phyloP scores from a whole-genome alignment of 2,797 vertebrate genomes.

The Sebastes matsubarae region DNA sequence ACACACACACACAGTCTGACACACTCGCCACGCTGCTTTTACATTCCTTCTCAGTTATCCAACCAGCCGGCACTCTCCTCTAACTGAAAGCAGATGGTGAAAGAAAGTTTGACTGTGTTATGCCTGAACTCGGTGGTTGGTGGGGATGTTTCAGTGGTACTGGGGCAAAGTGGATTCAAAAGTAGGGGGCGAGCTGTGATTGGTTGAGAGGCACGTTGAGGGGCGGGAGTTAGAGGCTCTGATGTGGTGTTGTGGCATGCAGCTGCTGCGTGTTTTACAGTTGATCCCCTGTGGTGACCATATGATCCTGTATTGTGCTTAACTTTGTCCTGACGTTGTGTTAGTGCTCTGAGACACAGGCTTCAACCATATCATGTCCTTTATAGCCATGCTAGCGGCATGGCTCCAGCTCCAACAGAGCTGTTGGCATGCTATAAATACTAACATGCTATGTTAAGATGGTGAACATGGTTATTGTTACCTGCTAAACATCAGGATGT shows the following conservation, averaged over 20 bases:
- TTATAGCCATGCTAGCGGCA: background rate
- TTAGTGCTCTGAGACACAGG: background rate
- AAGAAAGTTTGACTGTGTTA: constrained; percentile 41
- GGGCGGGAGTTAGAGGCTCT: constrained; percentile 15
- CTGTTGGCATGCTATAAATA: background rate
- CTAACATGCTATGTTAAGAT: background rate
- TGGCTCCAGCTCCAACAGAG: background rate
- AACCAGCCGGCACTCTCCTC: constrained; percentile 13
- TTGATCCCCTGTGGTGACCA: constrained; percentile 38
- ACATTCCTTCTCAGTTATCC: constrained; percentile 65
- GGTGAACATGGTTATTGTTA: too few species aligned
- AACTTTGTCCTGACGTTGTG: background rate
- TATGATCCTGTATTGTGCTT: background rate
- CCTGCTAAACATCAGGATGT: too few species aligned
- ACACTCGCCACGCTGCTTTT: constrained; percentile 15
- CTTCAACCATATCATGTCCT: background rate
- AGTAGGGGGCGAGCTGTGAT: constrained; percentile 35
- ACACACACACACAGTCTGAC: background rate
- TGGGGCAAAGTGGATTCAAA: constrained; percentile 41
- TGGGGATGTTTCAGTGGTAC: constrained; percentile 37
- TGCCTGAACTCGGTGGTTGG: constrained; percentile 32
- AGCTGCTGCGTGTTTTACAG: constrained; percentile 43
- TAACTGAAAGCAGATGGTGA: constrained; percentile 79
- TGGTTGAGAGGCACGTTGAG: constrained; percentile 36
- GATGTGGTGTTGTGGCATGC: constrained; percentile 14